These are phyloP conservation scores for Percina caprodes DNA, from an alignment of 2,113 vertebrate genomes.

Conservation along the genomic window DNA sequence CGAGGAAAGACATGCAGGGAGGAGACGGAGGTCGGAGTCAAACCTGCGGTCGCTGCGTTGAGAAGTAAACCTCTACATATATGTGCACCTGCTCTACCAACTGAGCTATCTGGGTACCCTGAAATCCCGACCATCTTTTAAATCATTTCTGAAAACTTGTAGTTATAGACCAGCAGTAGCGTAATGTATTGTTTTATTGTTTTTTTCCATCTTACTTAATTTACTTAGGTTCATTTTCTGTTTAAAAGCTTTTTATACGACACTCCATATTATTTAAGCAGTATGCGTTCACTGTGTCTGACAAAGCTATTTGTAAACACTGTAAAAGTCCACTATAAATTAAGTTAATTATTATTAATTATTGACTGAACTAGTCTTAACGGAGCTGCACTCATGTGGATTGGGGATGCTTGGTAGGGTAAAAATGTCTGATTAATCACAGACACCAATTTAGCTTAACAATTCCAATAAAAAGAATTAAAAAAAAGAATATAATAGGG, in stretches of 20 bases:
- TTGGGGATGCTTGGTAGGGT: not conserved
- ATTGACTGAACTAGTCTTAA: constrained; percentile 20
- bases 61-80: too few relatives aligned
- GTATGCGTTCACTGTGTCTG: not conserved
- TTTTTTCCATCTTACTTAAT: not conserved
- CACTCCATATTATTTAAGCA: not conserved
- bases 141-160: not conserved
- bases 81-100: too few relatives aligned
- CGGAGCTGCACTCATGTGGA: not conserved
- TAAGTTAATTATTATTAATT: constrained; percentile 35
- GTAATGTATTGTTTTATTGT: not conserved
- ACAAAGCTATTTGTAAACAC: constrained; percentile 7
- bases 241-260: not conserved
- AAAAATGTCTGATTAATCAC: constrained; percentile 12
- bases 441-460: constrained; percentile 36
- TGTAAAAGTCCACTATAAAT: constrained; percentile 2
- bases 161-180: not conserved
- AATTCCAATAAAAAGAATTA: constrained; percentile 4
- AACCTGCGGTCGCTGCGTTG: too few relatives aligned
- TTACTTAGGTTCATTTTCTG: not conserved
- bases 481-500: constrained; percentile 28
- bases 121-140: not conserved
- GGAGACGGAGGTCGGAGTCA: too few relatives aligned
- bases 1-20: too few relatives aligned
- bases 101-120: too few relatives aligned